Conservation (phyloP, 2,888 invertebrate species). For the Scaptomyza flava region DNA sequence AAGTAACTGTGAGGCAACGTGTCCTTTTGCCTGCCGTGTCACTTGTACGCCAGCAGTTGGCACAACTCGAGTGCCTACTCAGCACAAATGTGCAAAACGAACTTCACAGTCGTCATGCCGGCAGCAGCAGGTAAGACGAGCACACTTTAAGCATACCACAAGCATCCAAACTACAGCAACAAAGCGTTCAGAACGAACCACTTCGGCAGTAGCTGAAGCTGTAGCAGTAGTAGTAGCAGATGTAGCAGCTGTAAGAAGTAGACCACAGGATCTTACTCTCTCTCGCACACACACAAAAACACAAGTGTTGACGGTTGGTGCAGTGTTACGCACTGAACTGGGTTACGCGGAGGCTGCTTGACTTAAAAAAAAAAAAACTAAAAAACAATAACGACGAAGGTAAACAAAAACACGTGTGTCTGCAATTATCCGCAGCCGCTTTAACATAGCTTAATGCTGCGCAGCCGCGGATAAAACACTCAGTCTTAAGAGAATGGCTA, state of each 20-base stretch:
- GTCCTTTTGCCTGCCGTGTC: conserved; percentile 39
- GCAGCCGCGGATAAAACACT: conserved; percentile 55
- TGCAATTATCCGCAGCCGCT: conserved; percentile 57
- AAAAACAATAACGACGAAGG: conserved; percentile 64
- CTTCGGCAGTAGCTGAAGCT: conserved; percentile 36
- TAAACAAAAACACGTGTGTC: conserved; percentile 77
- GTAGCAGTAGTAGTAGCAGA: conserved; percentile 1
- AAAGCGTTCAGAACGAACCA: conserved; percentile 49
- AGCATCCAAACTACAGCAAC: conserved; percentile 66
- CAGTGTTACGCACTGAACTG: conserved; percentile 60
- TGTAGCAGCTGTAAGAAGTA: conserved; percentile 24
- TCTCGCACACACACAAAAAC: background rate
- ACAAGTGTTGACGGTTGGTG: conserved; percentile 45
- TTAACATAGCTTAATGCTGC: conserved; percentile 20
- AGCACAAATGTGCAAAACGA: conserved; percentile 73
- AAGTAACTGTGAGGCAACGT: conserved; percentile 25
- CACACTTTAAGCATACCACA: conserved; percentile 62
- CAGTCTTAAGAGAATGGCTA: conserved; percentile 16
- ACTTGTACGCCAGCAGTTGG: conserved; percentile 56
- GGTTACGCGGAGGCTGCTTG: conserved; percentile 56
- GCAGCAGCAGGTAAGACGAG: conserved; percentile 50
- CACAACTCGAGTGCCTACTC: conserved; percentile 70
- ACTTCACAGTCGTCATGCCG: conserved; percentile 54
- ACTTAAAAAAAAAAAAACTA: conserved; percentile 33
- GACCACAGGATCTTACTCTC: background rate